Base-by-base conservation (phyloP, 2,113 vertebrate genomes). In the Perccottus glenii region DNA sequence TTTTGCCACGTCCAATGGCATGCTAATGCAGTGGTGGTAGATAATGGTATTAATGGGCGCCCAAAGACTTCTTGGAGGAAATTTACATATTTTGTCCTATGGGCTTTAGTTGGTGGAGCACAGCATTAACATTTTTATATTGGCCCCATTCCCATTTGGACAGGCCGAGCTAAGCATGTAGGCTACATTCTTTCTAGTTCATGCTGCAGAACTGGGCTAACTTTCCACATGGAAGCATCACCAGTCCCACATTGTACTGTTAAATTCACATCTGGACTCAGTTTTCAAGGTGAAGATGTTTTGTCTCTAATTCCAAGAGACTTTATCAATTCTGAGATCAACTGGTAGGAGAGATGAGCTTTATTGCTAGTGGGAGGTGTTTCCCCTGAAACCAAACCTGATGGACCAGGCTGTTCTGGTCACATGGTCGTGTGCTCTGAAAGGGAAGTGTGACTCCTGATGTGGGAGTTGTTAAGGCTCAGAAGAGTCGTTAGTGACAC, bases 81-180 rank as follows among this genome's bases (percentile, higher is more conserved):
- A 88, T 86, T 75, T 78, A 32, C 87, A 88, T 85, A 80, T 81
- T 72, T 83, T 60, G 67, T 81, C 78, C 75, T 70, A 51, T 66
- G 66, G 62, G 82, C 56, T 11, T 60, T 12, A 69, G 67, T 47
- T 82, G 73, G 77, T 64, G 56, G 62, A 86, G 80, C 16, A 59
- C 62, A 56, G 58, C 75, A 86, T 88, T 83, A 84, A 81, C 75
- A 81, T 84, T 81, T 86, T 77, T 67, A 81, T 73, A 78, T 81
- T 75, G 70, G 74, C 70, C 53, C 63, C 75, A 67, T 77, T 86
- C 77, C 74, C 71, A 74, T 52, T 55, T 80, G 66, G 64, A 60
- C 63, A 71, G 50, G 71, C 60, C 55, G 75, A 69, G 67, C 44
- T 66, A 71, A 75, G 65, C 66, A 70, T 80, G 65, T 40, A 68